These are phyloP conservation scores for Ivindomyrus marchei DNA, from an alignment of 2,113 vertebrate genomes.

Conservation along the genomic window DNA sequence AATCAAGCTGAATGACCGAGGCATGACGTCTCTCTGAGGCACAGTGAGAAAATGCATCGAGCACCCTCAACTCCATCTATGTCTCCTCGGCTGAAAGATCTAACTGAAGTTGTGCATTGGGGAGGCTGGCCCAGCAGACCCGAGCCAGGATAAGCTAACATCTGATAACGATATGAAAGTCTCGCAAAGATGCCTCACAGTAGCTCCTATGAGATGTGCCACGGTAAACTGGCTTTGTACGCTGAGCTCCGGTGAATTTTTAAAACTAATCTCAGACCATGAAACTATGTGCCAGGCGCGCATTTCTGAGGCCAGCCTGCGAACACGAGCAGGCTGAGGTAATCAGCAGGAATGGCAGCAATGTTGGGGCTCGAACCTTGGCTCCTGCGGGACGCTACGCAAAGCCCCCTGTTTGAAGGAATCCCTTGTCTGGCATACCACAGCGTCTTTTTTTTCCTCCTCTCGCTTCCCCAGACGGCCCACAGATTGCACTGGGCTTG, in stretches of 20 bases:
- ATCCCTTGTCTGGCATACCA: slow-evolving; percentile 27
- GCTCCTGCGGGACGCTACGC: slow-evolving; percentile 25
- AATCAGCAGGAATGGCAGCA: slow-evolving; percentile 40
- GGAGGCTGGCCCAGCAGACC: not conserved
- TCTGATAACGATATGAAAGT: not conserved
- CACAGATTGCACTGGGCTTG: not conserved
- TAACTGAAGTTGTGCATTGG: not conserved
- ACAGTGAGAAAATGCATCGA: not conserved
- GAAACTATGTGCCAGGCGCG: slow-evolving; percentile 44
- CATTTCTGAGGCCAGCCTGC: slow-evolving; percentile 30
- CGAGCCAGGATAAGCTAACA: not conserved
- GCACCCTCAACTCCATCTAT: not conserved
- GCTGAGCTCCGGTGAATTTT: slow-evolving; percentile 43
- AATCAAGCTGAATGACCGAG: not conserved
- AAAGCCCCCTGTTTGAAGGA: slow-evolving; percentile 29
- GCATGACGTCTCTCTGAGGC: not conserved
- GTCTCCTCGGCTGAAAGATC: not conserved
- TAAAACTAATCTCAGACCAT: slow-evolving; percentile 48
- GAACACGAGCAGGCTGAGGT: slow-evolving; percentile 45
- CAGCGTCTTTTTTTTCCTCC: not conserved
- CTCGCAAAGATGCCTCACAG: not conserved
- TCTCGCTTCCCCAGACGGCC: not conserved
- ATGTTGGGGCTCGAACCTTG: slow-evolving; percentile 33
- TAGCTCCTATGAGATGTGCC: not conserved
- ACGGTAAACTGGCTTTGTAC: not conserved